Evolutionary conservation across 2,888 invertebrate species (phyloP), one percentile per base, ranked within the genome.

Genomic region (Drosophila paranaensis): DNA sequence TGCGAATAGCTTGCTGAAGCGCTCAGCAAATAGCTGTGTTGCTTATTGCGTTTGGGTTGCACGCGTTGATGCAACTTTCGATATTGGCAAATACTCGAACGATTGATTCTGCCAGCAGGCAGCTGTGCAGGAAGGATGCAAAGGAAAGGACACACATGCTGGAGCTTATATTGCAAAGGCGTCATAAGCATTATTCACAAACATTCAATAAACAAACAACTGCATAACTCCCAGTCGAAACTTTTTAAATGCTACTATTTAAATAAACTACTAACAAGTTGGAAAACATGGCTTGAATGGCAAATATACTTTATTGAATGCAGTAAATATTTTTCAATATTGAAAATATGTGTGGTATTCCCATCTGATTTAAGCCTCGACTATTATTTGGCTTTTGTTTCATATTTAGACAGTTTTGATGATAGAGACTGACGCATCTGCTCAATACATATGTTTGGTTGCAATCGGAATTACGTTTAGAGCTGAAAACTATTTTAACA

Each of bases 21-120:
- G 66, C 60, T 77, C 58, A 64, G 79, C 60, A 81, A 83, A 86
- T 78, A 83, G 62, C 66, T 71, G 71, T 57, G 62, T 51, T 79
- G 67, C 68, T 72, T 68, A 76, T 76, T 76, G 80, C 63, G 55
- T 50, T 54, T 58, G 67, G 50, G 55, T 20, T 56, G 45, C 42
- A 55, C 43, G 20, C 54, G 42, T 54, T 30, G 39, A 25, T 61
- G 69, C 69, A 68, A 45, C 55, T 73, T 63, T 61, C 62, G 25
- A 67, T 76, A 77, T 77, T 68, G 77, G 45, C 37, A 71, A 63
- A 75, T 45, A 45, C 35, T 65, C 66, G 33, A 55, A 40, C 27
- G 48, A 46, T 46, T 65, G 64, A 35, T 50, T 35, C 13, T 37
- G 1, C 13, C 5, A 6, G 11, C 20, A 1, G 35, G 5, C 13